Evolutionary conservation across 2,888 invertebrate genomes (phyloP), one percentile per base, ranked within the genome.

Genomic region (Agrilus cyanescens): DNA sequence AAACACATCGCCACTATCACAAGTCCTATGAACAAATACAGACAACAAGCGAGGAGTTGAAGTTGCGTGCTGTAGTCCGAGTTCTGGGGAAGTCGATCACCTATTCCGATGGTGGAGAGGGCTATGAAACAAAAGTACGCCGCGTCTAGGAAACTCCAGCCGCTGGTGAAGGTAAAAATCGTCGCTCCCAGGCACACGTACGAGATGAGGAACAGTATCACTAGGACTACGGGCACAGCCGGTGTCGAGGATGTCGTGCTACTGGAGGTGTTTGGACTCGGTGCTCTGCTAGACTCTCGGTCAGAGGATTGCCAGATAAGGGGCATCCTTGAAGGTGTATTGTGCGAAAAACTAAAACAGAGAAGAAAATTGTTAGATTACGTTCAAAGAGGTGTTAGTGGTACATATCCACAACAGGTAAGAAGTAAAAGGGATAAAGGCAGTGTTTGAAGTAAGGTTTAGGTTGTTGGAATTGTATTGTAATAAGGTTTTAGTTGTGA

Each of bases 121-220:
- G 87, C 85, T 50, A 86, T 82, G 65, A 88, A 88, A 61, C 87
- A 86, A 66, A 87, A 86, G 66, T 87, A 88, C 4, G 82, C 80
- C 6, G 85, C 84, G 60, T 88, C 86, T 35, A 86, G 71, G 60
- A 85, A 80, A 46, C 78, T 79, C 84, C 85, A 85, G 55, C 81
- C 80, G 59, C 83, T 84, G 76, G 84, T 82, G n/a, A 80, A 72
- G 13, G 84, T 80, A 67, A 87, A 85, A 46, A 82, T 75, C 20
- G 77, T 76, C 0, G 87, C 86, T 2, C 88, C 88, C 8, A 81
- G 67, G 54, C 80, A 79, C 49, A 88, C 75, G 67, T 88, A 88
- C 34, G 75, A 74, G 38, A 78, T 68, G 35, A 87, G 76, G 39
- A 87, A 74, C 48, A 78, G 69, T 31, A 86, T 64, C 36, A 80